phyloP scores from a whole-genome alignment of 2,113 vertebrate species.

The Chiloscyllium plagiosum region DNA sequence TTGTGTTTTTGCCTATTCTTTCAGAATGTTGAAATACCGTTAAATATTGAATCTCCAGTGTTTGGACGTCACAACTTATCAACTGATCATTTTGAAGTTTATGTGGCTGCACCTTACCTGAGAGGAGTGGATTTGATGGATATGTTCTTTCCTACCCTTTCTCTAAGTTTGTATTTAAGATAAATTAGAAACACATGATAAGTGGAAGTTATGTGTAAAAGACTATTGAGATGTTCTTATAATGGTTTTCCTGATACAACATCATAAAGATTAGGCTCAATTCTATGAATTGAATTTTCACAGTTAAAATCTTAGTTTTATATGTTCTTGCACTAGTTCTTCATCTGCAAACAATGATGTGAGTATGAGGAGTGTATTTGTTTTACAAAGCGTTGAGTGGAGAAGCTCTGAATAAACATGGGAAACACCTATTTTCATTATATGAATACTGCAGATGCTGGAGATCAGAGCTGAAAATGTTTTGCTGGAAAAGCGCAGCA shows the following conservation, averaged over 20 bases:
- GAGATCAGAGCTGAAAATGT: not conserved
- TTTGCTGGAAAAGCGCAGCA: too few relatives aligned
- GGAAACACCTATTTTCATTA: not conserved
- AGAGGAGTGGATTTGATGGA: not conserved
- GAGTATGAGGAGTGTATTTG: not conserved
- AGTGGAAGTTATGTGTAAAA: not conserved
- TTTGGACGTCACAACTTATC: too few relatives aligned
- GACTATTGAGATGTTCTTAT: not conserved
- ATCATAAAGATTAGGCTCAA: not conserved
- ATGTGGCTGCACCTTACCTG: not conserved
- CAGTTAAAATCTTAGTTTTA: not conserved
- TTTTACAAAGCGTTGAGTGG: not conserved
- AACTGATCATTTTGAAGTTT: not conserved
- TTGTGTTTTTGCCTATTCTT: too few relatives aligned
- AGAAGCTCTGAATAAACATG: not conserved
- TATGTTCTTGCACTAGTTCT: not conserved
- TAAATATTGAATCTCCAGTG: too few relatives aligned
- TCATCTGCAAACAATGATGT: not conserved
- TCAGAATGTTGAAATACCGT: too few relatives aligned
- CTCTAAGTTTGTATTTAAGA: not conserved
- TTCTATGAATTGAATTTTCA: not conserved
- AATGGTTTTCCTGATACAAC: not conserved
- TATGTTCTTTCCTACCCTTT: not conserved
- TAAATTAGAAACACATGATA: not conserved
- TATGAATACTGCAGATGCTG: too few relatives aligned